Percentiles rank a stretch among this genome's conserved stretches.
These are phyloP conservation scores for Hippasteria phrygiana DNA, from an alignment of 53 echinoderm and acorn worm genomes.

Conservation along the genomic window DNA sequence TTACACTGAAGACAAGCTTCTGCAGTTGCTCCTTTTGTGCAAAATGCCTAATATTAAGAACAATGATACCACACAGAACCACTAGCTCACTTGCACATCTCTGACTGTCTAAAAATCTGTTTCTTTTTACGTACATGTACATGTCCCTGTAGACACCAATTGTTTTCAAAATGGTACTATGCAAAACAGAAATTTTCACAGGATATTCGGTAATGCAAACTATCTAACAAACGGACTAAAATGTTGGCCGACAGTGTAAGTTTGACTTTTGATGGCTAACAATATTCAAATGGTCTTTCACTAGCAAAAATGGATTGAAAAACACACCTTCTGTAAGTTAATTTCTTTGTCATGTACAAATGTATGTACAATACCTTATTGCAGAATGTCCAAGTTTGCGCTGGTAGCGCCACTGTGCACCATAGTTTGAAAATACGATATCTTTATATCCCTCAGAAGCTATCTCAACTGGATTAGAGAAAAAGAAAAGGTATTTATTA, in stretches of 20 bases:
- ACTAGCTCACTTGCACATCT: background rate
- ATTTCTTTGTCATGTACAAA: background rate
- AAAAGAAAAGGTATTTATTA: background rate
- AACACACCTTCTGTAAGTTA: no score
- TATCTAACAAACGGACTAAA: no score
- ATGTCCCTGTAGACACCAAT: no score
- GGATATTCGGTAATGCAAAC: no score
- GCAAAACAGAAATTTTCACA: no score
- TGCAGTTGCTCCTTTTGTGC: conserved; percentile 57
- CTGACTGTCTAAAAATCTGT: background rate
- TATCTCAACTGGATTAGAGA: background rate
- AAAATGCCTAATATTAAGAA: conserved; percentile 50
- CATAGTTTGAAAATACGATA: conserved; percentile 62
- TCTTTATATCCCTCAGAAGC: conserved; percentile 71
- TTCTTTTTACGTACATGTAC: background rate
- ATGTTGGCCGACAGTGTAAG: no score
- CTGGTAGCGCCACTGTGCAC: conserved; percentile 74
- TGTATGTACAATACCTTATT: conserved; percentile 35
- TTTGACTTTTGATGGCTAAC: no score
- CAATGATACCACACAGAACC: background rate
- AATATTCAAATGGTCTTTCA: no score
- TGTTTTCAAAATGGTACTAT: no score
- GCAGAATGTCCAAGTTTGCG: conserved; percentile 78
- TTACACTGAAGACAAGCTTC: conserved; percentile 51
- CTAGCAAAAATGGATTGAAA: no score